Percentiles rank a stretch among this genome's conserved stretches.
Evolutionary conservation across 2,797 vertebrate species (phyloP).

Genomic region (Rousettus madagascariensis): DNA sequence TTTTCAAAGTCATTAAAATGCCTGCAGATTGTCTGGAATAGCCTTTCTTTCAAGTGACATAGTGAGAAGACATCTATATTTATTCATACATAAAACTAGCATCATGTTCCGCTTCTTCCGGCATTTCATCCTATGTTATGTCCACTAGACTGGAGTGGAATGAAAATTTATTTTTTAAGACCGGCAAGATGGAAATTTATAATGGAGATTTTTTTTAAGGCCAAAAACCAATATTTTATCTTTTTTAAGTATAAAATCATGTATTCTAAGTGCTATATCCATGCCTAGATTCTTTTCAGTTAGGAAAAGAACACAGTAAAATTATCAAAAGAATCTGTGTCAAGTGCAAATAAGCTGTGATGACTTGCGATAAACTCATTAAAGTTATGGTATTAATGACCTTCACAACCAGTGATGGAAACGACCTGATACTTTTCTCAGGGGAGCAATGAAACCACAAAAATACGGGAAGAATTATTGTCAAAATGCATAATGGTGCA

Average conservation of each 20-base stretch:
- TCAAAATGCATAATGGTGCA: constrained; percentile 12
- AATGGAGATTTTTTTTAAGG: background rate
- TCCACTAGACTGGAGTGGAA: background rate
- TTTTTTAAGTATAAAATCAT: background rate
- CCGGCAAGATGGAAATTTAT: background rate
- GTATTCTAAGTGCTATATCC: background rate
- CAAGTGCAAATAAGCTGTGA: background rate
- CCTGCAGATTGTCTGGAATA: background rate
- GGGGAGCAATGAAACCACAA: constrained; percentile 59
- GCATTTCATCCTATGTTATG: background rate
- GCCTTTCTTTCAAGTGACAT: background rate
- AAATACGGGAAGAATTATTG: constrained; percentile 72
- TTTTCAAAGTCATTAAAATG: background rate
- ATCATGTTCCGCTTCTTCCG: background rate
- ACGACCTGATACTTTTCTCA: constrained; percentile 48
- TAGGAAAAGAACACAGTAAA: constrained; percentile 45
- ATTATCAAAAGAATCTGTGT: constrained; percentile 20
- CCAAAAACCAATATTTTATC: background rate
- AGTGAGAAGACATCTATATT: background rate
- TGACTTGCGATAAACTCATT: constrained; percentile 27
- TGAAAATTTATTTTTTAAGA: constrained; percentile 32
- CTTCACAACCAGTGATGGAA: constrained; percentile 45
- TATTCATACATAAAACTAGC: background rate
- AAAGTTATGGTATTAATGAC: constrained; percentile 30
- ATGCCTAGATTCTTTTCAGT: background rate